These are phyloP conservation scores for Aphelocoma californica DNA, from an alignment of 2,797 vertebrate species.

Conservation along the genomic window DNA sequence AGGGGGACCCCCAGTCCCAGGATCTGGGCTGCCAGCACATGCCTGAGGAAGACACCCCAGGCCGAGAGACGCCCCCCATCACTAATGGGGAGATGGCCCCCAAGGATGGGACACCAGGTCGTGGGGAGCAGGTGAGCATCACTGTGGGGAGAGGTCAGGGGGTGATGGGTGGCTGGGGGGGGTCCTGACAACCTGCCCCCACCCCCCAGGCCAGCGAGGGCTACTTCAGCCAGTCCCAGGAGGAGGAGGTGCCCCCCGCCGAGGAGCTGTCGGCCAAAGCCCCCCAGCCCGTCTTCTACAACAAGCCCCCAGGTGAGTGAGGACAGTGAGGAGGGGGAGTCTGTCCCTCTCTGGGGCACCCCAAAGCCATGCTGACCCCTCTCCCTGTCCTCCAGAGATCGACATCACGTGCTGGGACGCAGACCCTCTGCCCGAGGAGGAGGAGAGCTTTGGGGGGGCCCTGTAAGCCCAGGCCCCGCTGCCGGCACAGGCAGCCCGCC, in stretches of 20 bases:
- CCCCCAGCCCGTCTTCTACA: slow-evolving; percentile 89
- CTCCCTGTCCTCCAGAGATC: slow-evolving; percentile 80
- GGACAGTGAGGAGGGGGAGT: background rate
- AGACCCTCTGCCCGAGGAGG: slow-evolving; percentile 91
- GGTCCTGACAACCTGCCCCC: background rate
- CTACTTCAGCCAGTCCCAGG: slow-evolving; percentile 94
- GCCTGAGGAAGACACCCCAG: slow-evolving; percentile 80
- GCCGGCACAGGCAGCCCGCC: slow-evolving; percentile 8
- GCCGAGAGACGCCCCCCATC: slow-evolving; percentile 79
- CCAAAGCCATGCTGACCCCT: background rate
- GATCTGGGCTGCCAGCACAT: slow-evolving; percentile 87
- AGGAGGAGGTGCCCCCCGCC: slow-evolving; percentile 89
- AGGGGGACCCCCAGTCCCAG: slow-evolving; percentile 78
- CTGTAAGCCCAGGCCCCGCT: slow-evolving; percentile 42
- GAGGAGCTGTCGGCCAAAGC: slow-evolving; percentile 90
- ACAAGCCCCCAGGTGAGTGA: slow-evolving; percentile 91
- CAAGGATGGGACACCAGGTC: slow-evolving; percentile 85
- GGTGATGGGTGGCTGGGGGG: no score
- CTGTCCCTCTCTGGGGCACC: background rate
- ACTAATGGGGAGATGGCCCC: slow-evolving; percentile 92
- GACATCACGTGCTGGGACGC: slow-evolving; percentile 97
- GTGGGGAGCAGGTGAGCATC: slow-evolving; percentile 77
- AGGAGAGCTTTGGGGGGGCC: slow-evolving; percentile 81
- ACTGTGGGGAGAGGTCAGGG: fast-evolving
- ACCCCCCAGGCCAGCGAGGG: slow-evolving; percentile 85